Conservation (phyloP, 2,888 invertebrate species). For the Tipula lateralis region DNA sequence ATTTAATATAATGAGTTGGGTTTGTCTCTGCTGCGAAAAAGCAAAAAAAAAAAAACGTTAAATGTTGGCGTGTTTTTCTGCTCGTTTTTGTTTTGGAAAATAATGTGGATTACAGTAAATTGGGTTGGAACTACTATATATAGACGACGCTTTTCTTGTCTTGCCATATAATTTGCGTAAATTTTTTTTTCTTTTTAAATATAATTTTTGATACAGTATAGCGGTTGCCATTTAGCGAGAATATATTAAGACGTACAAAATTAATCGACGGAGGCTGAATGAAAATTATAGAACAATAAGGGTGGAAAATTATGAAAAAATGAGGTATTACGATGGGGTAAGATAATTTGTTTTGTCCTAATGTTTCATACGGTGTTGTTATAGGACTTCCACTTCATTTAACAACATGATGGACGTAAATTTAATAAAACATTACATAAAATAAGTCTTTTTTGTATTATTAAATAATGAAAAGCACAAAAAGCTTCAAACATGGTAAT, state of each 20-base stretch:
- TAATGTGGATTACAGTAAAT: not conserved
- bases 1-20: slow-evolving; percentile 19
- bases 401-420: too few species aligned
- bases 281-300: not conserved
- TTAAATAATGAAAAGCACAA: too few species aligned
- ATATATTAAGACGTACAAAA: not conserved
- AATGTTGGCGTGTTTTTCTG: not conserved
- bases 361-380: not conserved
- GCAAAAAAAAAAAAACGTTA: not conserved
- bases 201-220: not conserved
- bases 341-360: not conserved
- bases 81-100: not conserved
- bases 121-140: not conserved
- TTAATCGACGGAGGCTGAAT: not conserved
- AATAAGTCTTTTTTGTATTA: too few species aligned
- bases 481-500: too few species aligned
- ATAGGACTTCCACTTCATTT: too few species aligned
- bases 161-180: not conserved
- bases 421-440: too few species aligned
- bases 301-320: not conserved
- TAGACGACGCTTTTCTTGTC: slow-evolving; percentile 24
- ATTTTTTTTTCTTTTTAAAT: not conserved
- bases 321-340: not conserved
- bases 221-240: not conserved
- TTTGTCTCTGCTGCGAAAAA: not conserved